Conservation (phyloP, 2,888 invertebrate genomes). For the Trachelus iudaicus region DNA sequence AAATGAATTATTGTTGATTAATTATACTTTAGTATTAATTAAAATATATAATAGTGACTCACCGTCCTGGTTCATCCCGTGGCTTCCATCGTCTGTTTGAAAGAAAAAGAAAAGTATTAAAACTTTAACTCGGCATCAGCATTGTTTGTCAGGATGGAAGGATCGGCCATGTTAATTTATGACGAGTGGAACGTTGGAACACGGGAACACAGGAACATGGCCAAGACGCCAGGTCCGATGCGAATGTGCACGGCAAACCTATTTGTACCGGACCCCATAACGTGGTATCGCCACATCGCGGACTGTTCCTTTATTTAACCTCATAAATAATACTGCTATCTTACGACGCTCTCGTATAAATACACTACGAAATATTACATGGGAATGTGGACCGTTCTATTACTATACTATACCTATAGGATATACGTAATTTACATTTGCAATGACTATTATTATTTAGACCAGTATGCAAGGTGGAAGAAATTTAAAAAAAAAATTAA, state of each 20-base stretch:
- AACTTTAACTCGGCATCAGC: conserved; percentile 4
- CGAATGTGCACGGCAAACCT: conserved; percentile 49
- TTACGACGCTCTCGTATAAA: conserved; percentile 43
- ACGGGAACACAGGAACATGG: conserved; percentile 12
- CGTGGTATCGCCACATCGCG: conserved; percentile 54
- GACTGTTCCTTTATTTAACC: conserved; percentile 59
- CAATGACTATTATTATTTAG: neutral
- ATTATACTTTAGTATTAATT: neutral
- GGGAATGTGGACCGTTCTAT: conserved; percentile 18
- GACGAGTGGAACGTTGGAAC: conserved; percentile 41
- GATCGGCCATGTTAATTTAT: conserved; percentile 44
- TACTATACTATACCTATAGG: too few species aligned
- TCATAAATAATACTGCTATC: conserved; percentile 61
- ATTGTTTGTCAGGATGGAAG: conserved; percentile 1
- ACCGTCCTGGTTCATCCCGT: conserved; percentile 63
- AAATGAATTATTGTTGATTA: neutral
- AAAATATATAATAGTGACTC: conserved; percentile 35
- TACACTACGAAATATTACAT: conserved; percentile 37
- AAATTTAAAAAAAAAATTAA: neutral
- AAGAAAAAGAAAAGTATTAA: conserved; percentile 29
- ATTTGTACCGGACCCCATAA: conserved; percentile 48
- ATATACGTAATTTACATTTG: neutral
- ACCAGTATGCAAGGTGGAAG: neutral
- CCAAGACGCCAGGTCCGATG: conserved; percentile 33
- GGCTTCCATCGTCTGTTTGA: conserved; percentile 56